Evolutionary conservation across 1,140 invertebrate species (phyloP).

Genomic region (Lamellibrachia luymesi): DNA sequence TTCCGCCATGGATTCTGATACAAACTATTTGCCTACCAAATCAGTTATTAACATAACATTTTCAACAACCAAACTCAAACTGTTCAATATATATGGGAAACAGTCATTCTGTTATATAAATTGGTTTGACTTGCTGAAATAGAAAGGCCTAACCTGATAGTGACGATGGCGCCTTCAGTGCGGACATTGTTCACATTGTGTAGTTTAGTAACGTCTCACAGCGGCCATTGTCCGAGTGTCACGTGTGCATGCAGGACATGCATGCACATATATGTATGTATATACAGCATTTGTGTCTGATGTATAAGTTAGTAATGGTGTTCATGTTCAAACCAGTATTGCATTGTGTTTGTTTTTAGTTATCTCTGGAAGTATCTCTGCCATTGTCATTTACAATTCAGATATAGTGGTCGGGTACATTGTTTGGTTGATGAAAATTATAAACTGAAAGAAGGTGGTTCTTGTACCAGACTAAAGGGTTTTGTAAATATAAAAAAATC

Average conservation of each 20-base stretch:
- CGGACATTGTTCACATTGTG: background rate
- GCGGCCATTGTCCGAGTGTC: background rate
- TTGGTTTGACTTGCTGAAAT: background rate
- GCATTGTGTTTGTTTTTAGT: background rate
- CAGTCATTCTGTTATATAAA: too few species aligned
- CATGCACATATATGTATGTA: too few species aligned
- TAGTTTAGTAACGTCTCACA: background rate
- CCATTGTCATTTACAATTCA: background rate
- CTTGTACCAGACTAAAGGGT: background rate
- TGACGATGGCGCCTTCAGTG: background rate
- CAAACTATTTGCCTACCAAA: too few species aligned
- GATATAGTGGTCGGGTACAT: background rate
- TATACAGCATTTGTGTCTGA: too few species aligned
- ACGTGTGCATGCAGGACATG: background rate
- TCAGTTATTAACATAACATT: too few species aligned
- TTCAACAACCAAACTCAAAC: too few species aligned
- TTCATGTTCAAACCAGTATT: too few species aligned
- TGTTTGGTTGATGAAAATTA: background rate
- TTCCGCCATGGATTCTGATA: too few species aligned
- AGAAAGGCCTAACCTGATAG: too few species aligned
- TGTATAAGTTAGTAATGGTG: too few species aligned
- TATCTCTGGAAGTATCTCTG: background rate
- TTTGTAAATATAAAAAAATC: too few species aligned
- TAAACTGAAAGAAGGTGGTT: background rate
- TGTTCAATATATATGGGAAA: too few species aligned